These are phyloP conservation scores for Arvicanthis niloticus DNA, from an alignment of 2,113 vertebrate genomes.

Conservation along the genomic window DNA sequence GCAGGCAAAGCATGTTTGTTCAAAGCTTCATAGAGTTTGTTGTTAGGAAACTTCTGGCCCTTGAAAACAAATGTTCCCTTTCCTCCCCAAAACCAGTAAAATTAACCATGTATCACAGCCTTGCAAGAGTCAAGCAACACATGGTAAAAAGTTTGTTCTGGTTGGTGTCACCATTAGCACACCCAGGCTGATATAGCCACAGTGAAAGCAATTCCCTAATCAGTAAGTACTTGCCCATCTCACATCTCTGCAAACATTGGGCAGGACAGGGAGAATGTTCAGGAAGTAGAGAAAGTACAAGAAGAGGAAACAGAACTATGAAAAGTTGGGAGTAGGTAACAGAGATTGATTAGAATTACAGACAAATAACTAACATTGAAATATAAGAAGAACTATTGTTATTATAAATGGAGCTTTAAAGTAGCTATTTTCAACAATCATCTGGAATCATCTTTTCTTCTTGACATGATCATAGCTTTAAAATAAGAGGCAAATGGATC, in stretches of 20 bases:
- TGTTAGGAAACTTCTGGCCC: constrained; percentile 56
- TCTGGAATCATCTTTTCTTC: constrained; percentile 33
- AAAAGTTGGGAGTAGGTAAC: not conserved
- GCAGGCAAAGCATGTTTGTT: not conserved
- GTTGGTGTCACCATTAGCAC: not conserved
- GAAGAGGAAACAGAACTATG: not conserved
- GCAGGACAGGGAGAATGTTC: constrained; percentile 32
- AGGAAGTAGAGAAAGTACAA: constrained; percentile 8
- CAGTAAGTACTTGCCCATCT: not conserved
- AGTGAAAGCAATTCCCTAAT: constrained; percentile 68
- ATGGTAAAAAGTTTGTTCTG: not conserved
- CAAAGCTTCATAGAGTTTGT: constrained; percentile 37
- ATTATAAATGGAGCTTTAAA: not conserved
- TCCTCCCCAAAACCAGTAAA: constrained; percentile 35
- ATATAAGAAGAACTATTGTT: not conserved
- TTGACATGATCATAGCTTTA: constrained; percentile 43
- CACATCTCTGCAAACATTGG: constrained; percentile 34
- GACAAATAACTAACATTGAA: constrained; percentile 6
- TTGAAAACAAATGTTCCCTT: constrained; percentile 67
- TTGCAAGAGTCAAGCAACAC: constrained; percentile 66
- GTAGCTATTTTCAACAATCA: constrained; percentile 13
- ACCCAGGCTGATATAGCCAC: constrained; percentile 15
- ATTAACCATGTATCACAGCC: constrained; percentile 62
- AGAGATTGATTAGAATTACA: not conserved
- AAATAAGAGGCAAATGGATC: constrained; percentile 58